Evolutionary conservation across 2,888 invertebrate genomes (phyloP).

Genomic region (Colostygia pectinataria): DNA sequence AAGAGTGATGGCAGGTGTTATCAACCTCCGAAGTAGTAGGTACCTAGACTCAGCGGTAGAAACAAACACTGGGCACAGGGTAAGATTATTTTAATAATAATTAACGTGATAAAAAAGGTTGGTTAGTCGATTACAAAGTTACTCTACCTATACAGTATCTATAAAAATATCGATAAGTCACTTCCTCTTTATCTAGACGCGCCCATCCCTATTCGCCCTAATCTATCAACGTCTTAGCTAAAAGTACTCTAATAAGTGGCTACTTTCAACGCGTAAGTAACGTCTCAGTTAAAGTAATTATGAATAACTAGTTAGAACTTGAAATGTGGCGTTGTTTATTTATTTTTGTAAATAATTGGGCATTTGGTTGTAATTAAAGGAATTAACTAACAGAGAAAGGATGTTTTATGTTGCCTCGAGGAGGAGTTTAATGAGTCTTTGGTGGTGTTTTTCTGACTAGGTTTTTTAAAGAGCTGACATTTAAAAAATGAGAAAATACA

Average conservation of each 20-base stretch:
- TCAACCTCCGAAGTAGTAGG: too few species aligned
- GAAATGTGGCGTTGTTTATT: conserved; percentile 54
- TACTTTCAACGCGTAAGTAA: conserved; percentile 74
- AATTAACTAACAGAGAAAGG: conserved; percentile 67
- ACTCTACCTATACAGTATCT: too few species aligned
- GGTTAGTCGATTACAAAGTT: too few species aligned
- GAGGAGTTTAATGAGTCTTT: conserved; percentile 52
- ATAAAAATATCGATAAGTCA: conserved; percentile 11
- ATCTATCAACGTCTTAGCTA: conserved; percentile 76
- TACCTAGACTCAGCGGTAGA: too few species aligned
- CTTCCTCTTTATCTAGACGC: not conserved
- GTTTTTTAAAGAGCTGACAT: too few species aligned
- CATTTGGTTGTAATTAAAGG: conserved; percentile 69
- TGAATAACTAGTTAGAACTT: conserved; percentile 71
- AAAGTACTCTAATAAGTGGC: conserved; percentile 63
- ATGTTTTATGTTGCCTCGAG: conserved; percentile 55
- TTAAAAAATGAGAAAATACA: too few species aligned
- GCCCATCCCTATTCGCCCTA: conserved; percentile 42
- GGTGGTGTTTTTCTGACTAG: conserved; percentile 33
- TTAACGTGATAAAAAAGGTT: too few species aligned
- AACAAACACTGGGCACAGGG: too few species aligned
- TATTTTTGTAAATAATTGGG: conserved; percentile 70
- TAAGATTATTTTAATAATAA: too few species aligned
- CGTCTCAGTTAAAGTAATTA: conserved; percentile 80
- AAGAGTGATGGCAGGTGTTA: too few species aligned